Conservation (phyloP, 2,797 vertebrate species). For the Spheniscus humboldti region DNA sequence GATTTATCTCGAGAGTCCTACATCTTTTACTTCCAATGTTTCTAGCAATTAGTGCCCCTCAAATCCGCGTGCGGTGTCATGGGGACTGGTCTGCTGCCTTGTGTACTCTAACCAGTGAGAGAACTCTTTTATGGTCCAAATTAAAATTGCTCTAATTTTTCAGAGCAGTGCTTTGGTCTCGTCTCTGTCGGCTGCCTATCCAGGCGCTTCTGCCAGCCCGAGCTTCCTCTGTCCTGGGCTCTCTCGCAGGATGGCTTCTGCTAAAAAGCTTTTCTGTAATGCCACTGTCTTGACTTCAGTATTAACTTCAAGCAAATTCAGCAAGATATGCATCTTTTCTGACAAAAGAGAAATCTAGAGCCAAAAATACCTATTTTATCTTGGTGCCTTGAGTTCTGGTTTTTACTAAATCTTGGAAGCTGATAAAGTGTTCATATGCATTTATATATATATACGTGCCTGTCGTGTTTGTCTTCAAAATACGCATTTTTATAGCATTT, state of each 20-base stretch:
- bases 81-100: background rate
- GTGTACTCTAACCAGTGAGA: accelerated
- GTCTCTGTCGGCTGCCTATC: background rate
- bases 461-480: background rate
- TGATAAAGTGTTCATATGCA: background rate
- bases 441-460: background rate
- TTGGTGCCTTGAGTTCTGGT: background rate
- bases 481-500: background rate
- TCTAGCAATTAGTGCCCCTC: background rate
- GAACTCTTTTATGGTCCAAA: background rate
- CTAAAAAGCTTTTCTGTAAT: background rate
- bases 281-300: background rate
- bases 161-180: background rate
- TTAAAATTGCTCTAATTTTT: background rate
- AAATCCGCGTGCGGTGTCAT: accelerated
- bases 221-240: background rate
- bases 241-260: background rate
- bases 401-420: background rate
- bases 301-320: background rate
- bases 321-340: background rate
- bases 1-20: background rate
- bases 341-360: background rate
- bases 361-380: background rate
- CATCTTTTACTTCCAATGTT: background rate
- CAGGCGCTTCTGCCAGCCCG: accelerated